Evolutionary conservation across 2,888 invertebrate genomes (phyloP).

Genomic region (Lithodes maja): DNA sequence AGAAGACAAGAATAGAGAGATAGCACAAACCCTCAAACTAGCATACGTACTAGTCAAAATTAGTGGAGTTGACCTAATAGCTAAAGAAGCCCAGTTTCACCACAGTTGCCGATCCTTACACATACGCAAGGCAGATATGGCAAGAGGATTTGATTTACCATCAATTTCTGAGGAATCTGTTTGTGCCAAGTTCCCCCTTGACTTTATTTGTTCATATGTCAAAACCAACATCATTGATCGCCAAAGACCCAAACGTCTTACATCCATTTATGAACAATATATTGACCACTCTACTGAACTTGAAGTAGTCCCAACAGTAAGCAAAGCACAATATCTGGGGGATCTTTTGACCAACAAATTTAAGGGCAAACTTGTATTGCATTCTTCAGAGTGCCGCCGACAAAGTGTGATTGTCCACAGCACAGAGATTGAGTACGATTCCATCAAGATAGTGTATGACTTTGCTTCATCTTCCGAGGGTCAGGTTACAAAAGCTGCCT

Average conservation of each 20-base stretch:
- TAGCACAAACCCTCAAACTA: too few species aligned
- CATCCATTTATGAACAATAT: slow-evolving; percentile 4
- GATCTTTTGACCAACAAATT: too few species aligned
- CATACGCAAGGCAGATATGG: neutral
- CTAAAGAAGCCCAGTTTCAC: neutral
- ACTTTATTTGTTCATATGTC: too few species aligned
- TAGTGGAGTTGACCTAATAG: neutral
- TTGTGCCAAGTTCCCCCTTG: neutral
- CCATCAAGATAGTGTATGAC: neutral
- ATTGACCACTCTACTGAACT: neutral
- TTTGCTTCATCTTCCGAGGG: neutral
- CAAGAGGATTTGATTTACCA: neutral
- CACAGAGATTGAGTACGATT: neutral
- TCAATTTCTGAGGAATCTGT: neutral
- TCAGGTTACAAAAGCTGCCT: neutral
- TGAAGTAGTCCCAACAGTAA: neutral
- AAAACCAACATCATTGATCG: too few species aligned
- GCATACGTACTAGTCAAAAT: neutral
- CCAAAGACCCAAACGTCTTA: too few species aligned
- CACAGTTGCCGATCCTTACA: neutral
- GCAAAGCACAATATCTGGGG: too few species aligned
- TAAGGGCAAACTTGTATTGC: too few species aligned
- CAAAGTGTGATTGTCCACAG: neutral
- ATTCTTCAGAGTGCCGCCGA: too few species aligned
- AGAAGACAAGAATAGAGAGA: too few species aligned